Conservation (phyloP, 2,797 vertebrate species). For the Orientallactaga sibirica region DNA sequence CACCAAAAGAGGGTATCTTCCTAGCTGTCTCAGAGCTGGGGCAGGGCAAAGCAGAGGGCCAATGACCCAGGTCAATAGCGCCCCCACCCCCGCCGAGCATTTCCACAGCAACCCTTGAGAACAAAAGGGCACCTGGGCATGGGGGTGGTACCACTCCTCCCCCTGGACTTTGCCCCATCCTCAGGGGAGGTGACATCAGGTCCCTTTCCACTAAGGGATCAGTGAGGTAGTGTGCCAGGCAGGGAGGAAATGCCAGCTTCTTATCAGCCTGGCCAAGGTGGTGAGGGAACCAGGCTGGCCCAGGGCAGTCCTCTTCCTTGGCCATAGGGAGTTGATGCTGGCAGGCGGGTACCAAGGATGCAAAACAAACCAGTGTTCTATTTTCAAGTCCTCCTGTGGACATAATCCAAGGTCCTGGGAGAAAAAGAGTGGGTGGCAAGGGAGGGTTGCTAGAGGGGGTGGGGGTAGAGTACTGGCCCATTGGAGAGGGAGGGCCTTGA, state of each 20-base stretch:
- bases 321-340: slow-evolving; percentile 71
- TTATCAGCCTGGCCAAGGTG: slow-evolving; percentile 70
- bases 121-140: slow-evolving; percentile 1
- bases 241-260: slow-evolving; percentile 44
- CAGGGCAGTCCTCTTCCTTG: slow-evolving; percentile 72
- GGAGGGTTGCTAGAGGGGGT: slow-evolving; percentile 25
- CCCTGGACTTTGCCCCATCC: slow-evolving; percentile 36
- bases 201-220: slow-evolving; percentile 2
- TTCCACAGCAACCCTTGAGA: neutral
- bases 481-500: slow-evolving; percentile 50
- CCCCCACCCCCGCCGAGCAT: neutral
- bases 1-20: neutral
- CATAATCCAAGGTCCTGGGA: slow-evolving; percentile 80
- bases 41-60: neutral
- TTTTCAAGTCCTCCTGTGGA: slow-evolving; percentile 80
- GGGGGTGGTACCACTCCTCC: neutral
- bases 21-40: neutral
- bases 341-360: slow-evolving; percentile 77
- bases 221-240: neutral
- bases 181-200: neutral
- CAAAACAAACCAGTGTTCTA: slow-evolving; percentile 81
- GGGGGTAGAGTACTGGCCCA: neutral
- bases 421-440: slow-evolving; percentile 60
- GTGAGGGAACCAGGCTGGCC: slow-evolving; percentile 39
- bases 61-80: neutral